These are phyloP conservation scores for Leptatherina wallacei DNA, from an alignment of 2,797 vertebrate genomes.

Conservation along the genomic window DNA sequence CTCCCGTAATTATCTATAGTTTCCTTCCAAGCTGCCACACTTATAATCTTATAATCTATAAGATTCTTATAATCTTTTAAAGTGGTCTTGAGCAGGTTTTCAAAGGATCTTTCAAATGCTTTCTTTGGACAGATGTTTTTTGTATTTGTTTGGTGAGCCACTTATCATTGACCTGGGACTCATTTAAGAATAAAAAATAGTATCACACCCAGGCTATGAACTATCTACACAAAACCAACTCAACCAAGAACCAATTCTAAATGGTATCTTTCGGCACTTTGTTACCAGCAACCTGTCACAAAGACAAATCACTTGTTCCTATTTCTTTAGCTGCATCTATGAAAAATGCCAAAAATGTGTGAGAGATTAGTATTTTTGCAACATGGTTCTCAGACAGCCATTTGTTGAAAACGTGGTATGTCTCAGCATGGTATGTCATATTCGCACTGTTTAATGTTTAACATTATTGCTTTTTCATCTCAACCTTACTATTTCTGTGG, in stretches of 20 bases:
- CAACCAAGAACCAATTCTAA: not conserved
- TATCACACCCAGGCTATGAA: not conserved
- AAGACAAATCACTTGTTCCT: not conserved
- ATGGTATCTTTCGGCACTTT: not conserved
- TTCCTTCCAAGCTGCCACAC: not conserved
- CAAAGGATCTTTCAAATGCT: too few species aligned
- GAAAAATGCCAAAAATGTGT: not conserved
- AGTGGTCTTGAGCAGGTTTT: not conserved
- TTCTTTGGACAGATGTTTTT: too few species aligned
- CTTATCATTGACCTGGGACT: not conserved
- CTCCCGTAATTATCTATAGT: not conserved
- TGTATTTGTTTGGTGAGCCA: not conserved
- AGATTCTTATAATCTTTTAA: not conserved
- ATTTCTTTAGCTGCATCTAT: not conserved
- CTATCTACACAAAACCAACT: not conserved
- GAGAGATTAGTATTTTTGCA: too few species aligned
- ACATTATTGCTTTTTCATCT: too few species aligned
- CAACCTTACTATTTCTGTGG: too few species aligned
- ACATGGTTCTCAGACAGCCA: too few species aligned
- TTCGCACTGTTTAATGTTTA: too few species aligned
- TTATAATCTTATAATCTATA: not conserved
- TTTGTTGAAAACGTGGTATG: too few species aligned
- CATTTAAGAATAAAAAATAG: not conserved
- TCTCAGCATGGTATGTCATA: too few species aligned
- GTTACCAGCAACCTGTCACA: not conserved